phyloP scores from a whole-genome alignment of 2,888 invertebrate species.

The Tuberolachnus salignus region DNA sequence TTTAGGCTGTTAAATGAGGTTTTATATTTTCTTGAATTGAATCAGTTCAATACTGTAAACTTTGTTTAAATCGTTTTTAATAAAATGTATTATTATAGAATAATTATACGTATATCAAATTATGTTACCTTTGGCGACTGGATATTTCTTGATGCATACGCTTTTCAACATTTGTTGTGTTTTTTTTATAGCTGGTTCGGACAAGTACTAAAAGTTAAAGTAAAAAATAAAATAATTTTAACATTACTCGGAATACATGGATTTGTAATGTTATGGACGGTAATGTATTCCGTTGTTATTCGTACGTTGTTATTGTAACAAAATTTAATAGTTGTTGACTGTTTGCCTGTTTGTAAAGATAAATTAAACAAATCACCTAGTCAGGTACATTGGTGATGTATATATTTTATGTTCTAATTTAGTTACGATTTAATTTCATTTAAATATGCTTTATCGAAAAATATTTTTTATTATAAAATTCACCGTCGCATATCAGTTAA shows the following conservation, averaged over 20 bases:
- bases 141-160: constrained; percentile 35
- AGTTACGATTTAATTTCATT: no score
- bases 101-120: neutral
- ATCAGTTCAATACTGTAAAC: neutral
- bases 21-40: neutral
- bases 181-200: constrained; percentile 30
- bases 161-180: constrained; percentile 34
- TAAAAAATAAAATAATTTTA: neutral
- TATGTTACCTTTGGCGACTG: neutral
- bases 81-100: no score
- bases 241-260: no score
- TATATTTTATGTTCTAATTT: no score
- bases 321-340: neutral
- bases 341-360: neutral
- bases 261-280: no score
- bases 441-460: no score
- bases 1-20: no score
- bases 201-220: constrained; percentile 19
- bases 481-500: no score
- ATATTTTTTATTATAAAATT: no score
- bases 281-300: neutral
- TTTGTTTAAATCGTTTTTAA: no score
- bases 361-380: neutral
- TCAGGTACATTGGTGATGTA: no score
- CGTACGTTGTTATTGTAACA: neutral